phyloP scores from a whole-genome alignment of 1,140 invertebrate species.

The Brachionus plicatilis region DNA sequence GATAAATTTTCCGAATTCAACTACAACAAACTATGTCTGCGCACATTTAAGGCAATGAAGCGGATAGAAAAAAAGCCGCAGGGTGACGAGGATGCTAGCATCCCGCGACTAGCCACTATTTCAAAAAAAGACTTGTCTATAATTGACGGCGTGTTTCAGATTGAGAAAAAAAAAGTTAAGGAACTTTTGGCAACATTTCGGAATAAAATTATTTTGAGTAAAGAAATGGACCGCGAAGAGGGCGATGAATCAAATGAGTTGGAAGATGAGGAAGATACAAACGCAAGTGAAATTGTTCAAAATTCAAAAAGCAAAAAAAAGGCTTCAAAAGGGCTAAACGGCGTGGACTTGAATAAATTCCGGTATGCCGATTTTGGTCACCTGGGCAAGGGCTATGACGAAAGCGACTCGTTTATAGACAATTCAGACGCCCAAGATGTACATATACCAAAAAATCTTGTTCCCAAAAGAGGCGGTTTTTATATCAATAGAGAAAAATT shows the following conservation, averaged over 20 bases:
- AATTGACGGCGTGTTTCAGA: not conserved
- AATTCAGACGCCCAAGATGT: constrained; percentile 39
- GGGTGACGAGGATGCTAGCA: not conserved
- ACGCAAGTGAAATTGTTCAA: not conserved
- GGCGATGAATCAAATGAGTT: not conserved
- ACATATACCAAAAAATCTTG: constrained; percentile 1
- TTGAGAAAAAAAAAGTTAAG: not conserved
- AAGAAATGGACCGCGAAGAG: constrained; percentile 27
- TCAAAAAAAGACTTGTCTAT: not conserved
- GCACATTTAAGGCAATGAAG: constrained; percentile 6
- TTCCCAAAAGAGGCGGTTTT: constrained; percentile 30
- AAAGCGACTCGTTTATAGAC: constrained; percentile 37
- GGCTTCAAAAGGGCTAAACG: not conserved
- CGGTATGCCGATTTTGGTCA: not conserved
- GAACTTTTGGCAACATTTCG: constrained; percentile 24
- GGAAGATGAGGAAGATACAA: not conserved
- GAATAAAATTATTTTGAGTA: constrained; percentile 16
- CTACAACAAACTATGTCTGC: not conserved
- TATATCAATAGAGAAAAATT: constrained; percentile 34
- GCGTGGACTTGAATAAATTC: constrained; percentile 2
- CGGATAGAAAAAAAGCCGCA: not conserved
- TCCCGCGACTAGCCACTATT: not conserved
- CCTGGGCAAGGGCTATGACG: constrained; percentile 29
- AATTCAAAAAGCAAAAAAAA: constrained; percentile 6
- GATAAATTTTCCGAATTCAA: constrained; percentile 35